Percentiles rank a stretch among this genome's conserved stretches.
These are phyloP conservation scores for Drosophila yooni DNA, from an alignment of 2,888 invertebrate species.

Conservation along the genomic window DNA sequence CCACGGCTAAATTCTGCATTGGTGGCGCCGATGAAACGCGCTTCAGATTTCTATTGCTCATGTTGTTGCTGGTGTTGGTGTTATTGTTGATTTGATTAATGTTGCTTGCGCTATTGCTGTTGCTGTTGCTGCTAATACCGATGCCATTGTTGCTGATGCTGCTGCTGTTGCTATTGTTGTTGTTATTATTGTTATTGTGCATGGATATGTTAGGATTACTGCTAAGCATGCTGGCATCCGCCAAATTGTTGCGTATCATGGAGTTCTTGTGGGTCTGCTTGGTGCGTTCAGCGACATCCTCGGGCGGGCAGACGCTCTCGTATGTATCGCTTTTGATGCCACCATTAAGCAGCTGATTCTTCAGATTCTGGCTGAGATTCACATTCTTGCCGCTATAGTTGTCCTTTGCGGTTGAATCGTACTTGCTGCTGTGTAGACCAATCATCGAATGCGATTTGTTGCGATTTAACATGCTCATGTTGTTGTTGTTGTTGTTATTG, in stretches of 20 bases:
- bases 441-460: conserved; percentile 84
- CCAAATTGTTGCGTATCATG: conserved; percentile 83
- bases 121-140: conserved; percentile 52
- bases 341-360: conserved; percentile 81
- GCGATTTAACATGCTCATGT: conserved; percentile 76
- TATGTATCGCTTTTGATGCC: conserved; percentile 85
- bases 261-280: conserved; percentile 83
- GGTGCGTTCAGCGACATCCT: conserved; percentile 84
- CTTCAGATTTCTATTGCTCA: conserved; percentile 85
- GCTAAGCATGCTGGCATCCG: conserved; percentile 42
- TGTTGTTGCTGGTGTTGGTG: conserved; percentile 56
- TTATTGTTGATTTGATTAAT: conserved; percentile 29
- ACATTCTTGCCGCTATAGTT: conserved; percentile 81
- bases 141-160: conserved; percentile 36
- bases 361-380: conserved; percentile 70
- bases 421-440: conserved; percentile 81
- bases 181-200: conserved; percentile 47
- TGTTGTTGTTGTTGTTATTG: conserved; percentile 49
- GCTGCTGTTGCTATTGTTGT: conserved; percentile 59
- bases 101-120: conserved; percentile 42
- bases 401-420: conserved; percentile 80
- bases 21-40: conserved; percentile 87
- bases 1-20: conserved; percentile 83
- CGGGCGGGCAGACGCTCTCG: conserved; percentile 85
- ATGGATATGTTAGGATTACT: conserved; percentile 58